Base-by-base conservation (phyloP, 2,888 invertebrate genomes). In the Micoletzkya japonica region DNA sequence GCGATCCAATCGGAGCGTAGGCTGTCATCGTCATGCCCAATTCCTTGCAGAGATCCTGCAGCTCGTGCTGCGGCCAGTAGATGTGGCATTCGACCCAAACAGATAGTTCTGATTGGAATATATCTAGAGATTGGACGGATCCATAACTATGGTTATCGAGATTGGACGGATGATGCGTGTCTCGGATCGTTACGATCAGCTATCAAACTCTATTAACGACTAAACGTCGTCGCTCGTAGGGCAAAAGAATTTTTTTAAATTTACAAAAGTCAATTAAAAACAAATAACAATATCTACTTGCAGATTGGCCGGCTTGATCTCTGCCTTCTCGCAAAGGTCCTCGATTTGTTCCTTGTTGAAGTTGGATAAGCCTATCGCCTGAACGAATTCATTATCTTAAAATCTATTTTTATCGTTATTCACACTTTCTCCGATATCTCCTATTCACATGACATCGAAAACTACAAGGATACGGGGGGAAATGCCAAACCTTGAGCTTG, bases 81-180 rank as follows among this genome's bases (percentile, higher is more conserved):
- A 91, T 89, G 82, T 93, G 92, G 36, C 91, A 87, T 86, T 94
- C 93, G 69, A 93, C 89, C 88, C n/a, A n/a, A n/a, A n/a, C n/a
- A n/a, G n/a, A n/a, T n/a, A n/a, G n/a, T n/a, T n/a, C n/a, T n/a
- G n/a, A n/a, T n/a, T n/a, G n/a, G n/a, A n/a, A n/a, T n/a, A n/a
- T n/a, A n/a, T n/a, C n/a, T n/a, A n/a, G n/a, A n/a, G n/a, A n/a
- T n/a, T n/a, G n/a, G n/a, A n/a, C n/a, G n/a, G n/a, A n/a, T n/a
- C n/a, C n/a, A n/a, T n/a, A n/a, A n/a, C n/a, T n/a, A n/a, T n/a
- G n/a, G n/a, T n/a, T n/a, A n/a, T n/a, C n/a, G n/a, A n/a, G n/a
- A n/a, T n/a, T n/a, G n/a, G n/a, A n/a, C n/a, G n/a, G n/a, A n/a
- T n/a, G n/a, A n/a, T n/a, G n/a, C n/a, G n/a, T n/a, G n/a, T n/a